phyloP scores from a whole-genome alignment of 2,797 vertebrate genomes.

The Aythya fuligula region DNA sequence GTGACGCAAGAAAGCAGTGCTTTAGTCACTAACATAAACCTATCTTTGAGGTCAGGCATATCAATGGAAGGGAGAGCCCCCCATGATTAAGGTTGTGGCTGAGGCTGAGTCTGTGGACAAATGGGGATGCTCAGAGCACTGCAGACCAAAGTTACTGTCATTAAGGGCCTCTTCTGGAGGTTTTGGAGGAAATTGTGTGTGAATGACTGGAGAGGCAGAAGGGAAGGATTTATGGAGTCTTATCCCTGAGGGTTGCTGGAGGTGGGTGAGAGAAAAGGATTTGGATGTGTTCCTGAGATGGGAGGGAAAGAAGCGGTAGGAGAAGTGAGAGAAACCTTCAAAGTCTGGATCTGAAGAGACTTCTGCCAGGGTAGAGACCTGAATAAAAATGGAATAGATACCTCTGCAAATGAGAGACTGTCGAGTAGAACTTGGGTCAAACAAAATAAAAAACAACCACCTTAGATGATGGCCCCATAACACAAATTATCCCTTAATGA shows the following conservation, averaged over 20 bases:
- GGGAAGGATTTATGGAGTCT: background rate
- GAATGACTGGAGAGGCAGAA: background rate
- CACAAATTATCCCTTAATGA: background rate
- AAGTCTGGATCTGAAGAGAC: background rate
- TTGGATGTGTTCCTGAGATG: background rate
- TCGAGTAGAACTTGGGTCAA: background rate
- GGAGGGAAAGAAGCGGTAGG: background rate
- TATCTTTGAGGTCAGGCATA: background rate
- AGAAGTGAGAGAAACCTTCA: background rate
- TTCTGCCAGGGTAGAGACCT: background rate
- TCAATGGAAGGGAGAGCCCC: background rate
- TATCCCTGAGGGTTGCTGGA: background rate
- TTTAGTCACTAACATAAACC: background rate
- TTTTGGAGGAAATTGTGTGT: rapidly evolving
- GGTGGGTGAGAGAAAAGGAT: background rate
- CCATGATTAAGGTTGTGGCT: background rate
- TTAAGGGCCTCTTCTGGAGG: background rate
- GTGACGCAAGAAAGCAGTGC: background rate
- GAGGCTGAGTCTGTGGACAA: background rate
- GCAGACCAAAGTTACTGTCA: background rate
- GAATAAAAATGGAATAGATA: background rate
- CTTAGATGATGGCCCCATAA: background rate
- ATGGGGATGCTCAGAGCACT: background rate
- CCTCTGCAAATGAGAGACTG: background rate
- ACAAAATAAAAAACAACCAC: background rate